These are phyloP conservation scores for Cosmia pyralina DNA, from an alignment of 2,888 invertebrate genomes.

Conservation along the genomic window DNA sequence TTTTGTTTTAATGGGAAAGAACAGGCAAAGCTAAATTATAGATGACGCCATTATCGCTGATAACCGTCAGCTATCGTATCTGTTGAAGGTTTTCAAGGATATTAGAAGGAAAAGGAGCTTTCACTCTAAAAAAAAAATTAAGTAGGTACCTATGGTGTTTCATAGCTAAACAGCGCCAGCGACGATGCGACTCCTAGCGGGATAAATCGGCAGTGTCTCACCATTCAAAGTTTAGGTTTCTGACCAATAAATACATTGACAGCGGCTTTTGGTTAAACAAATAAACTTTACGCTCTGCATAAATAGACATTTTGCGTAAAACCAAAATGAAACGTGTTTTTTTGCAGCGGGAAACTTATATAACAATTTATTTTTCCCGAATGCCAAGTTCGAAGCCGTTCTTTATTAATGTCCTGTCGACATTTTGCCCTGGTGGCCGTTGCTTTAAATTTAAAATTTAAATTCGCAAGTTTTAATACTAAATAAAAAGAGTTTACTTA, in stretches of 20 bases:
- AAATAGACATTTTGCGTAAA: constrained; percentile 15
- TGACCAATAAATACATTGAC: not conserved
- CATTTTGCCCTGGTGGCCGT: constrained; percentile 53
- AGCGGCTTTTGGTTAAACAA: constrained; percentile 4
- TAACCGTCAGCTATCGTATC: too few relatives aligned
- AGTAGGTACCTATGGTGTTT: too few relatives aligned
- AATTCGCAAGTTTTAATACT: constrained; percentile 48
- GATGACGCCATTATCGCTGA: too few relatives aligned
- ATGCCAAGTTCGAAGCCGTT: constrained; percentile 44
- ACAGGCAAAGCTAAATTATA: too few relatives aligned
- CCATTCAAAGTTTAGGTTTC: not conserved
- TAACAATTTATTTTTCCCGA: constrained; percentile 56
- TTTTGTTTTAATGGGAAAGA: not conserved
- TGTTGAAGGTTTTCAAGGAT: too few relatives aligned
- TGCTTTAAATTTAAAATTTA: constrained; percentile 54
- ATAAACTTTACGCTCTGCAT: not conserved
- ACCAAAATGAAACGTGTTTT: constrained; percentile 34
- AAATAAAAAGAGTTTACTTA: constrained; percentile 35
- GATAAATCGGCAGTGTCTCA: too few relatives aligned
- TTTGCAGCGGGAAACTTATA: constrained; percentile 43
- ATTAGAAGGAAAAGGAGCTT: too few relatives aligned
- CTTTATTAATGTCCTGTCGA: constrained; percentile 61
- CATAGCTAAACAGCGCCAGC: too few relatives aligned
- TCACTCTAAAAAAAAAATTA: too few relatives aligned
- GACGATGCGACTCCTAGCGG: too few relatives aligned